These are phyloP conservation scores for Hemichromis elongatus DNA, from an alignment of 2,113 vertebrate genomes.

Conservation along the genomic window DNA sequence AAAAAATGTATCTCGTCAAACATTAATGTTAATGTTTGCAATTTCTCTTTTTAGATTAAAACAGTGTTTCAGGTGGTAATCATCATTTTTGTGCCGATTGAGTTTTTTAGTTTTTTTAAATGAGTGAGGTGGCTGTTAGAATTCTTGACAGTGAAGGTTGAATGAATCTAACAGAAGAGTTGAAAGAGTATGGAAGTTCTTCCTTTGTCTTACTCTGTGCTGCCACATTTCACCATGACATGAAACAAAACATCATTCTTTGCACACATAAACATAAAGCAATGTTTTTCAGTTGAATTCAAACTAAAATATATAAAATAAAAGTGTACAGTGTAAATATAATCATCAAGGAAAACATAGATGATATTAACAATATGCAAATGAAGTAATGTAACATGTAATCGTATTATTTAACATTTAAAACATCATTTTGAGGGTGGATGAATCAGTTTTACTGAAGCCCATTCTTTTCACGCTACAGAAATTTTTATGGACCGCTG, in stretches of 20 bases:
- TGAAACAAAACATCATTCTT: not conserved
- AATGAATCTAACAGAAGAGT: not conserved
- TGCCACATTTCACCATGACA: fast-evolving
- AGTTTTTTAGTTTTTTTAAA: not conserved
- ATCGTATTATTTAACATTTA: not conserved
- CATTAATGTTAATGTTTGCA: not conserved
- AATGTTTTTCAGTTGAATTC: not conserved
- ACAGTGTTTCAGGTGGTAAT: not conserved
- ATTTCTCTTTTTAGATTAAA: not conserved
- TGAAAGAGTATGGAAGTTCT: not conserved
- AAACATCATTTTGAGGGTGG: not conserved
- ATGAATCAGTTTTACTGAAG: not conserved
- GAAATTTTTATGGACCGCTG: not conserved
- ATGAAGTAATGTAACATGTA: not conserved
- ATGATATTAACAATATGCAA: not conserved
- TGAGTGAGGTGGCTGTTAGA: not conserved
- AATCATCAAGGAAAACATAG: not conserved
- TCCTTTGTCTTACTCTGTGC: not conserved
- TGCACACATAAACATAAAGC: not conserved
- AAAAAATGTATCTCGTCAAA: not conserved
- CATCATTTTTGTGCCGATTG: not conserved
- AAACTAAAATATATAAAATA: not conserved
- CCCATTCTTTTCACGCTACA: not conserved
- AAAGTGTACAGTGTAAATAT: no score
- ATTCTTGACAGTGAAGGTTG: not conserved